Conservation (phyloP, 64 coral and sea anemone genomes). For the Montipora capricornis region DNA sequence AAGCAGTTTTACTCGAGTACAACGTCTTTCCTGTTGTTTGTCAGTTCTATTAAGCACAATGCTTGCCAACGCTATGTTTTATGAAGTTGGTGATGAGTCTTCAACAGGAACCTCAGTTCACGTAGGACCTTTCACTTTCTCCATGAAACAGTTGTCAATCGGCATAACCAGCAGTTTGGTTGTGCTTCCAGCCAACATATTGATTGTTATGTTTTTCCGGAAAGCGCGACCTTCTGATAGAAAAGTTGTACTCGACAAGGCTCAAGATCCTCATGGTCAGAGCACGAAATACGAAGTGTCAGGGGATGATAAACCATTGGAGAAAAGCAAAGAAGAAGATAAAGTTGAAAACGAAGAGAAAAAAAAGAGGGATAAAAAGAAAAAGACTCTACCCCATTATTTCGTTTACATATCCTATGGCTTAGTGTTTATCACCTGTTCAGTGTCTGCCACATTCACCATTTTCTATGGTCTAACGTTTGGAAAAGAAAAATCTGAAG, state of each 20-base stretch:
- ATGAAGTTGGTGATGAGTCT: slow-evolving; percentile 72
- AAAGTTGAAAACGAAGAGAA: slow-evolving; percentile 63
- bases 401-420: slow-evolving; percentile 87
- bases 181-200: slow-evolving; percentile 71
- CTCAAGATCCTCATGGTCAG: slow-evolving; percentile 73
- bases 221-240: slow-evolving; percentile 76
- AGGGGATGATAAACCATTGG: slow-evolving; percentile 4
- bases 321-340: slow-evolving; percentile 58
- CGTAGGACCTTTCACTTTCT: slow-evolving; percentile 83
- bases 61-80: slow-evolving; percentile 96
- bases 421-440: slow-evolving; percentile 75
- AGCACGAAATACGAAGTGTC: slow-evolving; percentile 70
- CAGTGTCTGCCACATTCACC: slow-evolving; percentile 87
- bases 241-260: slow-evolving; percentile 45
- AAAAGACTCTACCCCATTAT: slow-evolving; percentile 55
- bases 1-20: slow-evolving; percentile 95
- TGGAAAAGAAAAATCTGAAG: slow-evolving; percentile 94
- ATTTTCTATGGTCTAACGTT: slow-evolving; percentile 91
- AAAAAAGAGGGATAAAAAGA: slow-evolving; percentile 73
- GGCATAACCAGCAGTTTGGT: slow-evolving; percentile 85
- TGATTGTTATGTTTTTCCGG: slow-evolving; percentile 88
- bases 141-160: slow-evolving; percentile 85
- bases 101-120: slow-evolving; percentile 71
- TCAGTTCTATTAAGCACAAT: slow-evolving; percentile 90
- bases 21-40: slow-evolving; percentile 91